phyloP scores from a whole-genome alignment of 2,888 invertebrate genomes.

The Zygogramma bicolorata region DNA sequence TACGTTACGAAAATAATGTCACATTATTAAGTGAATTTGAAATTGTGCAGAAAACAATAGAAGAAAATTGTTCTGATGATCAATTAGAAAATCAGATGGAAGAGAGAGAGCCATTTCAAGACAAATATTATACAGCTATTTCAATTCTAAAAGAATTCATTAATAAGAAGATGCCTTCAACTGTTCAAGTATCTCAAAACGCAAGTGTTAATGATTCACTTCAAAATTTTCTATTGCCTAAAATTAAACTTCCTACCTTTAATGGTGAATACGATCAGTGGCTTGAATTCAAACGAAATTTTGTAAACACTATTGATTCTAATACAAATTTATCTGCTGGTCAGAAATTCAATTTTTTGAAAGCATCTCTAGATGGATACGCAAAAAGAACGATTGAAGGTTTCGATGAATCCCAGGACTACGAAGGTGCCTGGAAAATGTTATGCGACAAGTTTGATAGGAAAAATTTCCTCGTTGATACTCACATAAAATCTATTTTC shows the following conservation, averaged over 20 bases:
- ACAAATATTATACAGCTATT: too few relatives aligned
- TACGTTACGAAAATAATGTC: neutral
- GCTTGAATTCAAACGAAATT: slow-evolving; percentile 16
- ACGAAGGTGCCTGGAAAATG: slow-evolving; percentile 13
- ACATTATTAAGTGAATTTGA: neutral
- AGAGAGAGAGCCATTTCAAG: too few relatives aligned
- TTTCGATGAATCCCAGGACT: slow-evolving; percentile 15
- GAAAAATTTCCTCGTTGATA: slow-evolving; percentile 19
- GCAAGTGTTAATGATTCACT: too few relatives aligned
- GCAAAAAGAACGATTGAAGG: slow-evolving; percentile 14
- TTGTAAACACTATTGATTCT: slow-evolving; percentile 16
- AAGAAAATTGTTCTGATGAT: too few relatives aligned
- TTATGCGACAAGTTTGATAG: slow-evolving; percentile 20
- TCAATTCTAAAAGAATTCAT: too few relatives aligned
- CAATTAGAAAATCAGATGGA: too few relatives aligned
- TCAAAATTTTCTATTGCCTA: neutral
- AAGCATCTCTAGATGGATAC: slow-evolving; percentile 20
- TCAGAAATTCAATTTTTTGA: slow-evolving; percentile 22
- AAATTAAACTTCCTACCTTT: too few relatives aligned
- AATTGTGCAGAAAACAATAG: too few relatives aligned
- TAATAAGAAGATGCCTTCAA: too few relatives aligned
- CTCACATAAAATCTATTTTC: slow-evolving; percentile 19
- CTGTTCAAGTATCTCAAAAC: too few relatives aligned
- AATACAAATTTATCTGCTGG: slow-evolving; percentile 6
- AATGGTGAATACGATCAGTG: slow-evolving; percentile 19